A percentile compares a stretch with the other conserved stretches of the same genome.
Conservation (phyloP, 2,888 invertebrate genomes). For the Kryphioiulus occultus region DNA sequence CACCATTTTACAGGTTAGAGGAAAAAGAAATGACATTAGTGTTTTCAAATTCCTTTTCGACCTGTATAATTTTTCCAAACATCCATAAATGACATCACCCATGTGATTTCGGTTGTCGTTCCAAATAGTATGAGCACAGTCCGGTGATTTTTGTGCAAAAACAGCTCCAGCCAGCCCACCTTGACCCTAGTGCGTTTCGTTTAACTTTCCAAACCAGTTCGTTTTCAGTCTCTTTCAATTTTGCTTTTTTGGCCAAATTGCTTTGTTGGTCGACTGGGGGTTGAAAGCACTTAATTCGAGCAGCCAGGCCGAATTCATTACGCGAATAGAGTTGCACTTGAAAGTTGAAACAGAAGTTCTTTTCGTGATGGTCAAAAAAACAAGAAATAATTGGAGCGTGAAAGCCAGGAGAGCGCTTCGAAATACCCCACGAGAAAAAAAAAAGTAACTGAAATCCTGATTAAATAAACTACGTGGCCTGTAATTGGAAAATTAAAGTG, state of each 20-base stretch:
- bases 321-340: conserved; percentile 26
- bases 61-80: too few relatives aligned
- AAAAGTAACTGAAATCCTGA: conserved; percentile 15
- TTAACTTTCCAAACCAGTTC: conserved; percentile 33
- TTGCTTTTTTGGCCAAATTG: conserved; percentile 12
- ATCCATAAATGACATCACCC: too few relatives aligned
- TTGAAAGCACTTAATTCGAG: conserved; percentile 25
- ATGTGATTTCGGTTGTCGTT: too few relatives aligned
- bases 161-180: neutral
- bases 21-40: too few relatives aligned
- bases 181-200: conserved; percentile 28
- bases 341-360: neutral
- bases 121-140: neutral
- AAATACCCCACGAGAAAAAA: neutral
- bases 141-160: neutral
- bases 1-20: too few relatives aligned
- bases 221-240: conserved; percentile 30
- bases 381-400: neutral
- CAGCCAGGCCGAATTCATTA: conserved; percentile 26
- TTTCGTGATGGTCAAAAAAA: neutral
- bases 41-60: too few relatives aligned
- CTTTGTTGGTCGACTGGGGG: conserved; percentile 12
- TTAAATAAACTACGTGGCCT: neutral
- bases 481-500: conserved; percentile 31
- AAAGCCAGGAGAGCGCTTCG: conserved; percentile 26